Conservation (phyloP, 2,797 vertebrate species). For the Typhlichthys eigenmanni region DNA sequence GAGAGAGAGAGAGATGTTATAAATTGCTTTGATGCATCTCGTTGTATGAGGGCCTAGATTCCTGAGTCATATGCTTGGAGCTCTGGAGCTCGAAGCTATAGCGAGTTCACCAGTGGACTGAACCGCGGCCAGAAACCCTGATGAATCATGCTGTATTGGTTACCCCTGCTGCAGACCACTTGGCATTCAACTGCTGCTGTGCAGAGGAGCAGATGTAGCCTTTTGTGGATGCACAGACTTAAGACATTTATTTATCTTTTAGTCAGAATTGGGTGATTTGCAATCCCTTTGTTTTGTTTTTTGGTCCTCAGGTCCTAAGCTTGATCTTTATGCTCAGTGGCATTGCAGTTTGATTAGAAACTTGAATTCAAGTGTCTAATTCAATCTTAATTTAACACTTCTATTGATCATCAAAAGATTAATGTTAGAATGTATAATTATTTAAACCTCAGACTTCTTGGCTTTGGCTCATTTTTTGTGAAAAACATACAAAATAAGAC, state of each 20-base stretch:
- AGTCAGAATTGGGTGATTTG: neutral
- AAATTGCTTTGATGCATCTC: constrained; percentile 77
- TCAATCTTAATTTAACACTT: too few species aligned
- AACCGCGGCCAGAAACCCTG: constrained; percentile 53
- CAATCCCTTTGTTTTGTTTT: too few species aligned
- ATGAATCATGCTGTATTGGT: constrained; percentile 61
- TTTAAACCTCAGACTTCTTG: too few species aligned
- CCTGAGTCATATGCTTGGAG: constrained; percentile 46
- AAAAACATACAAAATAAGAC: too few species aligned
- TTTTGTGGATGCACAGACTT: constrained; percentile 27
- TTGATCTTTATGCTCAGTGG: too few species aligned
- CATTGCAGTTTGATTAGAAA: too few species aligned
- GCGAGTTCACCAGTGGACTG: constrained; percentile 44
- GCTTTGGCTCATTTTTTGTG: too few species aligned
- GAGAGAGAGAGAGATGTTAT: constrained; percentile 63
- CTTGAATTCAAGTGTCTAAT: too few species aligned
- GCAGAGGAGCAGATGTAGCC: constrained; percentile 5
- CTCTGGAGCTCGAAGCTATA: constrained; percentile 28
- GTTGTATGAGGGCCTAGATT: constrained; percentile 70
- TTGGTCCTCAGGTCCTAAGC: too few species aligned
- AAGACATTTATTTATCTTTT: neutral
- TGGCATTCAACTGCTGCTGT: constrained; percentile 41
- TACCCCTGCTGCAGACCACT: constrained; percentile 38
- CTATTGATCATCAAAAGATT: too few species aligned
- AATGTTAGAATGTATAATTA: too few species aligned